These are phyloP conservation scores for Nemopilema nomurai DNA, from an alignment of 30 jellyfish, hydroid and myxozoan species.

Conservation along the genomic window DNA sequence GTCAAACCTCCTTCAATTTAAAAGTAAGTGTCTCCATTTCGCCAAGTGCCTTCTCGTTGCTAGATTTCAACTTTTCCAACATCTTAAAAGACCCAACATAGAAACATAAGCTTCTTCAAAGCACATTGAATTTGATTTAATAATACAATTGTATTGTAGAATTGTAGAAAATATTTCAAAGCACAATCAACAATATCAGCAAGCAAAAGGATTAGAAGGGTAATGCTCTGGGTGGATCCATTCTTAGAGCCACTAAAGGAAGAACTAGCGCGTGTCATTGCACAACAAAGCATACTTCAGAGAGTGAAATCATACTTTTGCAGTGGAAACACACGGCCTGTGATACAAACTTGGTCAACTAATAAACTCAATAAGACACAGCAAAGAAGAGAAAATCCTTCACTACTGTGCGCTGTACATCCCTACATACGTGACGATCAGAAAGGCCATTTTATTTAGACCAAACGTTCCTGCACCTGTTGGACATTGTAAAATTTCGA, in stretches of 20 bases:
- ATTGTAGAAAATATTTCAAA: not conserved
- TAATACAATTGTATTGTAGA: not conserved
- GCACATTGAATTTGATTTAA: not conserved
- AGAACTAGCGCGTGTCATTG: too few species aligned
- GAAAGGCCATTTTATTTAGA: not conserved
- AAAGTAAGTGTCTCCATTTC: conserved; percentile 84
- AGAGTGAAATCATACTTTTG: too few species aligned
- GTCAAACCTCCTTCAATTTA: conserved; percentile 78
- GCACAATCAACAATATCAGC: not conserved
- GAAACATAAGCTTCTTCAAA: not conserved
- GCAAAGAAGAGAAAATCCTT: too few species aligned
- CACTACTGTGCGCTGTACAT: too few species aligned
- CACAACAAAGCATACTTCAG: too few species aligned
- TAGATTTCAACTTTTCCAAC: conserved; percentile 72
- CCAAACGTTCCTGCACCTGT: conserved; percentile 68
- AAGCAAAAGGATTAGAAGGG: too few species aligned
- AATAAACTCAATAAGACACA: too few species aligned
- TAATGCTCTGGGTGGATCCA: too few species aligned
- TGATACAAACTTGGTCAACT: too few species aligned
- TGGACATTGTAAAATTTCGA: conserved; percentile 84
- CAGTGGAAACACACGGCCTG: too few species aligned
- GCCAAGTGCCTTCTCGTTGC: conserved; percentile 83
- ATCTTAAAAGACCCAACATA: conserved; percentile 33
- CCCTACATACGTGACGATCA: too few species aligned
- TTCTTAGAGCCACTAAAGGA: too few species aligned